Conservation (phyloP, 2,888 invertebrate species). For the Xestia sexstrigata region DNA sequence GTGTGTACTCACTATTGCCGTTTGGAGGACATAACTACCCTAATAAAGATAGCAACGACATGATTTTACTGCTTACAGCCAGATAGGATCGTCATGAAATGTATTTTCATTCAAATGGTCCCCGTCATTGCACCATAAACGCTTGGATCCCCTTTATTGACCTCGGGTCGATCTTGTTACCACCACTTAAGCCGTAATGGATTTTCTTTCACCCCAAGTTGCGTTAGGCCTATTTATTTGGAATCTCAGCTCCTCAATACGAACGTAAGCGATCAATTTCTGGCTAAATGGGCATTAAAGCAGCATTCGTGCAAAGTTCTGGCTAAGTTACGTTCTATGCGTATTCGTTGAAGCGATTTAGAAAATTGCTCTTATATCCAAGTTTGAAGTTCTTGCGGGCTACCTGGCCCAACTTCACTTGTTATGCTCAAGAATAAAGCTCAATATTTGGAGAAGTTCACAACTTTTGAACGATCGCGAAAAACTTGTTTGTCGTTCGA, state of each 20-base stretch:
- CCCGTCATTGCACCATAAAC: constrained; percentile 56
- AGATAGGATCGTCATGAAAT: constrained; percentile 47
- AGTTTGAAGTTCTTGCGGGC: constrained; percentile 73
- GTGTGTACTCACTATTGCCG: constrained; percentile 5
- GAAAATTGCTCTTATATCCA: constrained; percentile 78
- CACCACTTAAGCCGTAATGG: constrained; percentile 53
- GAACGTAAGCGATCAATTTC: constrained; percentile 76
- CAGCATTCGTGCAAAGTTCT: constrained; percentile 79
- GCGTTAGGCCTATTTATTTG: constrained; percentile 56
- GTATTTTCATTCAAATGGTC: constrained; percentile 63
- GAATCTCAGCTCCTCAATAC: constrained; percentile 41
- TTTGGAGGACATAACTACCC: constrained; percentile 41
- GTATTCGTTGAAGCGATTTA: constrained; percentile 82
- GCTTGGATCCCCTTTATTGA: constrained; percentile 55
- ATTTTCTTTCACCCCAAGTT: constrained; percentile 55
- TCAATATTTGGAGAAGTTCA: constrained; percentile 70
- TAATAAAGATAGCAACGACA: constrained; percentile 57
- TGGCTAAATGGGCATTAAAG: constrained; percentile 78
- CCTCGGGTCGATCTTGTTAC: constrained; percentile 44
- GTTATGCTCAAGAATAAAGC: constrained; percentile 74
- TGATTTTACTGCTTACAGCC: constrained; percentile 52
- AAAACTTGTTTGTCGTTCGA: constrained; percentile 65
- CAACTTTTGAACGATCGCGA: constrained; percentile 62
- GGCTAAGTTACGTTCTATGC: constrained; percentile 75
- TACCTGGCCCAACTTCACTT: constrained; percentile 74